A percentile compares a stretch with the other conserved stretches of the same genome.
Conservation (phyloP, 2,888 invertebrate species). For the Gasteruption jaculator region DNA sequence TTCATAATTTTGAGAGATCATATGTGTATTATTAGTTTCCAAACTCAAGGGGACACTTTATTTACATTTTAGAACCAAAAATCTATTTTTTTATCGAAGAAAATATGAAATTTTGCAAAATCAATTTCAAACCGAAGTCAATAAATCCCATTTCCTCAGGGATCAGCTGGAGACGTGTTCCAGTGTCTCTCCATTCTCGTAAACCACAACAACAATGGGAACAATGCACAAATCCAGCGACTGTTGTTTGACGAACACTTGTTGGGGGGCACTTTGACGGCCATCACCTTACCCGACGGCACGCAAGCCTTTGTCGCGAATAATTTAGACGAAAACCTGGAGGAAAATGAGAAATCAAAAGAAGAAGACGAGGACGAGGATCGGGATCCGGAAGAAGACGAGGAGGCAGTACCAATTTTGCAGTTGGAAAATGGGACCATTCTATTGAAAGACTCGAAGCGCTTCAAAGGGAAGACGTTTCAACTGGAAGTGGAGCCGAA, state of each 20-base stretch:
- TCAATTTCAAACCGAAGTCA: too few species aligned
- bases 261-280: slow-evolving; percentile 40
- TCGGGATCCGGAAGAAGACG: background rate
- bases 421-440: slow-evolving; percentile 42
- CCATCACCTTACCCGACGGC: slow-evolving; percentile 46
- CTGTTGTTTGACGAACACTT: slow-evolving; percentile 39
- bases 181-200: slow-evolving; percentile 41
- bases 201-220: slow-evolving; percentile 32
- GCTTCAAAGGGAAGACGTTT: slow-evolving; percentile 38
- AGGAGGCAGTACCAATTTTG: slow-evolving; percentile 27
- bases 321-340: slow-evolving; percentile 22
- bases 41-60: too few species aligned
- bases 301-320: slow-evolving; percentile 45
- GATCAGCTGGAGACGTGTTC: slow-evolving; percentile 35
- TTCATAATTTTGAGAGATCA: too few species aligned
- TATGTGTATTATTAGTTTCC: too few species aligned
- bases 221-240: slow-evolving; percentile 30
- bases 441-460: slow-evolving; percentile 36
- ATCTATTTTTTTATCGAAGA: too few species aligned
- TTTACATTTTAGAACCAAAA: too few species aligned
- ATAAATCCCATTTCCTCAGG: too few species aligned
- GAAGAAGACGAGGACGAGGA: slow-evolving; percentile 2
- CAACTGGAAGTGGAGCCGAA: slow-evolving; percentile 38
- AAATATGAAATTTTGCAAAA: slow-evolving; percentile 6
- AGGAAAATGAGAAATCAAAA: background rate